Evolutionary conservation across 2,797 vertebrate species (phyloP), one percentile per base, ranked within the genome.

Genomic region (Graptemys geographica): DNA sequence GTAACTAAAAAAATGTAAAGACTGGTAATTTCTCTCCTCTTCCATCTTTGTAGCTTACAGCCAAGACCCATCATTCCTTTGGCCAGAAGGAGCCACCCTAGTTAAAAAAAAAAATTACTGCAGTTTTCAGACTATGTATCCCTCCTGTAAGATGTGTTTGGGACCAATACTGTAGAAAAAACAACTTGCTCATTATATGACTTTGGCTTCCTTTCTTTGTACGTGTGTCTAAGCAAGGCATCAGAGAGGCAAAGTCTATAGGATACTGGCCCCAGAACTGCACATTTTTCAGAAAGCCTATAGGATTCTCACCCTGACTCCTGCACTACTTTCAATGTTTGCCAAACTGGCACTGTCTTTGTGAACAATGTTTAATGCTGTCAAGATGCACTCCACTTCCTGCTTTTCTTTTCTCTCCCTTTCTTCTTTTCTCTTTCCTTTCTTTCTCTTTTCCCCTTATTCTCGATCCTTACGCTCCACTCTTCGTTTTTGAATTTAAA

Each of bases 401-500:
- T 89, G n/a, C 4, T 62, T 91, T 89, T 82, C 19, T 25, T 84
- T 91, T 76, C 28, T 57, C 3, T 79, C 13, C 21, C 37, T 52
- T 87, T 88, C 31, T 47, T 10, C 10, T 80, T 82, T 88, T 4
- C 11, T 81, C 76, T 53, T 84, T 55, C 49, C 13, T 23, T 21
- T 72, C n/a, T 69, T 33, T 6, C 33, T 53, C 52, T 53, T 53
- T 53, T 53, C 8, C 52, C 51, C 23, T 86, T 19, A 21, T 91
- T 81, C 69, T 94, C 76, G 86, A 31, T 86, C 8, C 10, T 92
- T 76, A 83, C 23, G 59, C 91, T 80, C 84, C 47, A 81, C 23
- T 55, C 15, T 83, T 80, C 76, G 28, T 8, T 19, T 86, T 95
- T 93, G 92, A 57, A 65, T 94, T 94, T 93, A 90, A 91, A 94